Conservation (phyloP, 2,888 invertebrate genomes). For the Clusia tigrina region DNA sequence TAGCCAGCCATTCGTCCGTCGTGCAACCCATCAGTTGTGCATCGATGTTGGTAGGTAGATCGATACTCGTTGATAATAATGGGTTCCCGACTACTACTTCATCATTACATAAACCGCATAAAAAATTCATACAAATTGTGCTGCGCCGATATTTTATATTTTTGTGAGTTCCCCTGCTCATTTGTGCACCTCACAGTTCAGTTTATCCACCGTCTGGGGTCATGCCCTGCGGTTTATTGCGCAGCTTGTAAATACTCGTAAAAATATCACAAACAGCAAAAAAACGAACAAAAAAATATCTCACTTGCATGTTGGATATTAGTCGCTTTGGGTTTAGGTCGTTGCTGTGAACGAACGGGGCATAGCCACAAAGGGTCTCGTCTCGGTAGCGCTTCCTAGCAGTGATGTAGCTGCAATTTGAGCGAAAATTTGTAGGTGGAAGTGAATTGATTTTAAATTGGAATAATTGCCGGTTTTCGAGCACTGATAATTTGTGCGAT, state of each 20-base stretch:
- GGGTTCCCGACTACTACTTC: conserved; percentile 46
- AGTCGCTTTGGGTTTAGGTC: conserved; percentile 33
- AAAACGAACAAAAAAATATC: too few species aligned
- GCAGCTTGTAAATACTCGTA: conserved; percentile 50
- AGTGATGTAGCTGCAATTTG: background rate
- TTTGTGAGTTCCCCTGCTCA: too few species aligned
- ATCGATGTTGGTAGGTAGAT: background rate
- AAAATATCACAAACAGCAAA: conserved; percentile 35
- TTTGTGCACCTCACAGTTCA: conserved; percentile 15
- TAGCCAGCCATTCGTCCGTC: background rate
- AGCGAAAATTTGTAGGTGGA: background rate
- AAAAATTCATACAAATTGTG: conserved; percentile 36
- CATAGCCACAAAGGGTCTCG: background rate
- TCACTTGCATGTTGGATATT: conserved; percentile 16
- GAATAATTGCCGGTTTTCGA: conserved; percentile 11
- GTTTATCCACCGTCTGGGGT: conserved; percentile 45
- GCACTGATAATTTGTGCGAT: background rate
- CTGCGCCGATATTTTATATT: conserved; percentile 14
- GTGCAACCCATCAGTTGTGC: background rate
- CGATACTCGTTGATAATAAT: conserved; percentile 46
- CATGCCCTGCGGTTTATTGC: conserved; percentile 49
- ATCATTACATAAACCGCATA: conserved; percentile 35
- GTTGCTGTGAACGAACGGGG: conserved; percentile 12
- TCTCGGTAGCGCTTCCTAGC: background rate
- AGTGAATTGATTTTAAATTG: conserved; percentile 21